Percentiles rank a stretch among this genome's conserved stretches.
Conservation (phyloP, 2,113 vertebrate species). For the Corythornis madagascariensis region DNA sequence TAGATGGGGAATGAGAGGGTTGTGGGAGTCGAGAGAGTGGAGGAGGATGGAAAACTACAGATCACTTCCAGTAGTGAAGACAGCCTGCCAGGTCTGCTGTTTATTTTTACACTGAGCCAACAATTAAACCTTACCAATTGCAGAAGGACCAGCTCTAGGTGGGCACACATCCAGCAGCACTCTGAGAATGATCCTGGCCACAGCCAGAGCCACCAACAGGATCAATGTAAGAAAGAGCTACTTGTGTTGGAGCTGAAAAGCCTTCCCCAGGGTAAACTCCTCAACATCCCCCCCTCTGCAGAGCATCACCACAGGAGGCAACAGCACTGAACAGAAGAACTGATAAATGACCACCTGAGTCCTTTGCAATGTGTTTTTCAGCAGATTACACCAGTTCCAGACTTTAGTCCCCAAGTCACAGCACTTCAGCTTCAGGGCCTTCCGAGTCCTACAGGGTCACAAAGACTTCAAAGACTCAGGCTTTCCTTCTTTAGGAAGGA, state of each 20-base stretch:
- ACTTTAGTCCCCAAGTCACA: background rate
- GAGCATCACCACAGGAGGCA: background rate
- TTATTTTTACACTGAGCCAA: background rate
- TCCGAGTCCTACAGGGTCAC: background rate
- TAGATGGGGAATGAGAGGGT: background rate
- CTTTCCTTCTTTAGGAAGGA: background rate
- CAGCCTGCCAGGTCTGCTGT: background rate
- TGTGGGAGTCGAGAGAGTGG: background rate
- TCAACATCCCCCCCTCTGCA: background rate
- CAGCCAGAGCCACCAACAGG: background rate
- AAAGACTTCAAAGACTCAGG: background rate
- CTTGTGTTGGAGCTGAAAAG: background rate
- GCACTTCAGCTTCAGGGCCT: background rate
- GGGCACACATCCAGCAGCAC: background rate
- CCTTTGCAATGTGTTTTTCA: background rate
- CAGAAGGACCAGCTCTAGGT: background rate
- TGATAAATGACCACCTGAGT: background rate
- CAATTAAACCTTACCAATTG: background rate
- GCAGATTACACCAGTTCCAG: background rate
- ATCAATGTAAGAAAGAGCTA: background rate
- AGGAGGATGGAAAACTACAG: background rate
- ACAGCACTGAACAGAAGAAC: background rate
- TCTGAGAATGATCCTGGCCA: background rate
- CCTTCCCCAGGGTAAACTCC: background rate
- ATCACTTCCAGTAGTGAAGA: background rate